Evolutionary conservation across 2,797 vertebrate species (phyloP), one percentile per base, ranked within the genome.

Genomic region (Eupleurogrammus muticus): DNA sequence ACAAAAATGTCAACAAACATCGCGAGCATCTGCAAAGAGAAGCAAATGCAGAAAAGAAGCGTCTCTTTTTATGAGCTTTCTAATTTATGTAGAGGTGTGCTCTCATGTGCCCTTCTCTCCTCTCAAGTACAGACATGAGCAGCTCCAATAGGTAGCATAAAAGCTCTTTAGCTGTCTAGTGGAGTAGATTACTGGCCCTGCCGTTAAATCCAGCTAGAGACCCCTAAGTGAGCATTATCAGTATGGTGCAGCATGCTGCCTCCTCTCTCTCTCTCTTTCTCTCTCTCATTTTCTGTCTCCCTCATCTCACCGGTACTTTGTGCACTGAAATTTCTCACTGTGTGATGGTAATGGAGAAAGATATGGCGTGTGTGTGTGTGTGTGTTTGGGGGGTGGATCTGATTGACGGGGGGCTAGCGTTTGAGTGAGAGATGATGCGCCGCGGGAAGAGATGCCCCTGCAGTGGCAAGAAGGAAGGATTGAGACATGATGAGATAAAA

Each of bases 161-260:
- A 92, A 91, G 88, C 92, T 93, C 87, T 87, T 93, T 93, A 88
- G 89, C 90, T 74, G 92, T 92, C 90, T 91, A 91, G 90, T 91
- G 90, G 88, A 90, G 89, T 89, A 92, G 87, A 92, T 93, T 93
- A 92, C 89, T 85, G 89, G 84, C 84, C 71, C 71, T 79, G 14
- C 80, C 75, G 86, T 90, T 86, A 93, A 92, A 92, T 93, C 90
- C 67, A 50, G 80, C 89, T 75, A 87, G 82, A 93, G 89, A 91
- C 88, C 89, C 89, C 69, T 77, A 85, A 89, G 90, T 86, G 87
- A 91, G 69, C 82, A 80, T 90, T 92, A 92, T 93, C 91, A 84
- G 90, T 85, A 55, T 84, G 75, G 86, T 90, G 84, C 89, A 91
- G 89, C 79, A 81, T 78, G 81, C 81, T 77, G 85, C 82, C 76